Evolutionary conservation across 2,797 vertebrate genomes (phyloP).

Genomic region (Ambastaia sidthimunki): DNA sequence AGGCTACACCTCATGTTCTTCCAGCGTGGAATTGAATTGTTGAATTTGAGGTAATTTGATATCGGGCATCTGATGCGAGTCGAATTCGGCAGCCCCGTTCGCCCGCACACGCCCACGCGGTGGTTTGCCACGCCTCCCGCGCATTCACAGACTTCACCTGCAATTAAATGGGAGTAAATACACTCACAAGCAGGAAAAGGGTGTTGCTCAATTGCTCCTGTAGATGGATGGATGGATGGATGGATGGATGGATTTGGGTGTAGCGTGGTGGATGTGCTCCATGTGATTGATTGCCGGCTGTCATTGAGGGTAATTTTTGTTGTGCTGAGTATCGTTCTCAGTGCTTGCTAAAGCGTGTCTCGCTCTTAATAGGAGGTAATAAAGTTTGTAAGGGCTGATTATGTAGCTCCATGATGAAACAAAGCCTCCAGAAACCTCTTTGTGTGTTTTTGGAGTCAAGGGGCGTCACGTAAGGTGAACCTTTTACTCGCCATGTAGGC

Average conservation of each 20-base stretch:
- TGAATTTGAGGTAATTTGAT: conserved; percentile 24
- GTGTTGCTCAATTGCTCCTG: conserved; percentile 44
- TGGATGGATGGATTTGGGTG: conserved; percentile 34
- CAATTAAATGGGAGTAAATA: conserved; percentile 31
- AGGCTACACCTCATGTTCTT: conserved; percentile 6
- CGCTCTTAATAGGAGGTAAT: conserved; percentile 50
- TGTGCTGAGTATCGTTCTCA: conserved; percentile 33
- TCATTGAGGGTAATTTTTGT: conserved; percentile 43
- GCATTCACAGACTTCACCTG: conserved; percentile 22
- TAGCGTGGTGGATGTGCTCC: conserved; percentile 11
- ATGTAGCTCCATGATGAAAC: conserved; percentile 22
- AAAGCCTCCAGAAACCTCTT: conserved; percentile 14
- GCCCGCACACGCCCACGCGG: not conserved
- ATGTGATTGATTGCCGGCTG: conserved; percentile 53
- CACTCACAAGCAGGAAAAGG: conserved; percentile 20
- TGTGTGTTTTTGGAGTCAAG: conserved; percentile 28
- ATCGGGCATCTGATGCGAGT: conserved; percentile 7
- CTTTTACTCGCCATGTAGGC: not conserved
- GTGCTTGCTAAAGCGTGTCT: conserved; percentile 37
- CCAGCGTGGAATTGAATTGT: conserved; percentile 28
- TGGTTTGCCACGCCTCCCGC: conserved; percentile 15
- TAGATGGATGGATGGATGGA: conserved; percentile 24
- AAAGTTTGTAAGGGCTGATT: conserved; percentile 45
- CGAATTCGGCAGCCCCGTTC: conserved; percentile 2
- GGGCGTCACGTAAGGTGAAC: conserved; percentile 1